Evolutionary conservation across 2,113 vertebrate species (phyloP).

Genomic region (Probosciger aterrimus): DNA sequence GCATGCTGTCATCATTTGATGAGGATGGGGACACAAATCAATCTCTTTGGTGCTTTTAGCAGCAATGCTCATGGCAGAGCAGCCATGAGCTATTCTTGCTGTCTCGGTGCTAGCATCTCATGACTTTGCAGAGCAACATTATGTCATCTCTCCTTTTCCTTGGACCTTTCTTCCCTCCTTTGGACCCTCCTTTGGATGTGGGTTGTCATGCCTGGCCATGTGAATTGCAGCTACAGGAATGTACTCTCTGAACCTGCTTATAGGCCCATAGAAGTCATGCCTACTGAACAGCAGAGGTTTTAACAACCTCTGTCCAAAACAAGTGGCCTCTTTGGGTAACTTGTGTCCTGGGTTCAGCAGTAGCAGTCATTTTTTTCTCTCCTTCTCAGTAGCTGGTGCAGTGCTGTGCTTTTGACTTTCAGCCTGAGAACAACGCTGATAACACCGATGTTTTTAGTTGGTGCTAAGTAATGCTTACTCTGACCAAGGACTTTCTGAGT

Average conservation of each 20-base stretch:
- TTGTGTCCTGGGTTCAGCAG: not conserved
- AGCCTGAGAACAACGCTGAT: too few relatives aligned
- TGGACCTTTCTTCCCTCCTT: accelerated
- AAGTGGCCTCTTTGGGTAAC: not conserved
- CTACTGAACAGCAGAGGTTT: not conserved
- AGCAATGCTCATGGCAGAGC: not conserved
- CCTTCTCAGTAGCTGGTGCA: too few relatives aligned
- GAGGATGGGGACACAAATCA: not conserved
- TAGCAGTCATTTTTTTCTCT: too few relatives aligned
- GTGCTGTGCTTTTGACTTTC: too few relatives aligned
- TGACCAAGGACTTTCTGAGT: too few relatives aligned
- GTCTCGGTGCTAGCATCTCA: not conserved
- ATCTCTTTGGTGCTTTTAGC: accelerated
- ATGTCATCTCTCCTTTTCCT: not conserved
- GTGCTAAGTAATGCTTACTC: too few relatives aligned
- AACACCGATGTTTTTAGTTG: too few relatives aligned
- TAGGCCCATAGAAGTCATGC: accelerated
- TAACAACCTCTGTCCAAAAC: not conserved
- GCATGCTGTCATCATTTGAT: not conserved
- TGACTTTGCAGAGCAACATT: not conserved
- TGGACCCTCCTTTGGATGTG: not conserved
- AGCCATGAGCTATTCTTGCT: not conserved
- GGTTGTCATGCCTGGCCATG: accelerated
- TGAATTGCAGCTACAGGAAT: not conserved
- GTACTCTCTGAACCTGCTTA: accelerated